Conservation (phyloP, 1,140 invertebrate genomes). For the Galendromus occidentalis region DNA sequence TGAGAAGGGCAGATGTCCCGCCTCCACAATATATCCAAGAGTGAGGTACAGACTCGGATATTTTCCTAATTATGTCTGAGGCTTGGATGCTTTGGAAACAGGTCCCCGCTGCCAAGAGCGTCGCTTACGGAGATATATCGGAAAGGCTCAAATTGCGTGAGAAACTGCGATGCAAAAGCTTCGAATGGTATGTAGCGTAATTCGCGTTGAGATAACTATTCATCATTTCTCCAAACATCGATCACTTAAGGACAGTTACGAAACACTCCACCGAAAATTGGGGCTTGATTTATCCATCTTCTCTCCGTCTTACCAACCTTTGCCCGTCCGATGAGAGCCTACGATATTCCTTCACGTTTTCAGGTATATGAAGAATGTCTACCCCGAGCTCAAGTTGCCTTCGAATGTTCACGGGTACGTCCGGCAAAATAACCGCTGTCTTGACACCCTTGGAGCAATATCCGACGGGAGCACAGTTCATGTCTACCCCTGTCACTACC, state of each 20-base stretch:
- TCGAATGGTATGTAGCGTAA: not conserved
- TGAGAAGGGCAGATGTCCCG: too few species aligned
- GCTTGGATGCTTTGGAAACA: too few species aligned
- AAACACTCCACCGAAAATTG: too few species aligned
- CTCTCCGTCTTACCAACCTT: too few species aligned
- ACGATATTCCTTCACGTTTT: conserved; percentile 40
- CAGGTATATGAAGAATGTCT: conserved; percentile 93
- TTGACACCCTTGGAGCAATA: conserved; percentile 73
- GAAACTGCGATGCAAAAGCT: conserved; percentile 63
- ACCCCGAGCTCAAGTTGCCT: conserved; percentile 50
- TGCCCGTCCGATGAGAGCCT: too few species aligned
- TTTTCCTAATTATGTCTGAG: too few species aligned
- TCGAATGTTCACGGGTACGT: conserved; percentile 27
- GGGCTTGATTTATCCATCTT: too few species aligned
- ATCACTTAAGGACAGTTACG: too few species aligned
- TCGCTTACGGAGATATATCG: conserved; percentile 1
- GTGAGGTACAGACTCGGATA: too few species aligned
- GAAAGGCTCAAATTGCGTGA: conserved; percentile 60
- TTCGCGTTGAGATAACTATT: too few species aligned
- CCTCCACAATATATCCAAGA: too few species aligned
- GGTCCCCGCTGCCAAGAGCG: not conserved
- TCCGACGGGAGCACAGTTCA: conserved; percentile 65
- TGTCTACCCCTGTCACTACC: conserved; percentile 79
- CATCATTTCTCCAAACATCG: too few species aligned
- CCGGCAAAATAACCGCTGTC: conserved; percentile 56